Percentiles rank a stretch among this genome's conserved stretches.
These are phyloP conservation scores for Periophthalmodon schlosseri DNA, from an alignment of 2,113 vertebrate species.

Conservation along the genomic window DNA sequence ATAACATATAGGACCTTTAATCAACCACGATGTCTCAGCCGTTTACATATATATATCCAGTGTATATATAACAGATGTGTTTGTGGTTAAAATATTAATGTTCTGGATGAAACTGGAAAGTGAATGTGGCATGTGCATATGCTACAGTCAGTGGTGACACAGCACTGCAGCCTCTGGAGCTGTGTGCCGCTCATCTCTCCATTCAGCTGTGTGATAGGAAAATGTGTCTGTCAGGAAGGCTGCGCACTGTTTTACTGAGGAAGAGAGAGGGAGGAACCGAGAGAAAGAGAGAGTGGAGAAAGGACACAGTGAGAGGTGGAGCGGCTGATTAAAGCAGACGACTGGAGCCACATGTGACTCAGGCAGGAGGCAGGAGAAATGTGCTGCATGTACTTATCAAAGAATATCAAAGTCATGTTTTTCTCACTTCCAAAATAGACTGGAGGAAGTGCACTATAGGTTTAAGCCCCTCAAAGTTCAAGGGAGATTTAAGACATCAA, in stretches of 20 bases:
- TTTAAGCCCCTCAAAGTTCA: background rate
- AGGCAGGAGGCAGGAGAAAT: slow-evolving; percentile 14
- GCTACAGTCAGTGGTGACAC: background rate
- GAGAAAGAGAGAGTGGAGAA: slow-evolving; percentile 10
- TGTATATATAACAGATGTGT: background rate
- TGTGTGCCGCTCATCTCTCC: slow-evolving; percentile 48
- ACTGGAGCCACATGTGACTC: slow-evolving; percentile 19
- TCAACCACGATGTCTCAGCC: too few species aligned
- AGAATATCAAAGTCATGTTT: slow-evolving; percentile 13
- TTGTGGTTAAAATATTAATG: background rate
- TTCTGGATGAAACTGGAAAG: background rate
- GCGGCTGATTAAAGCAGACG: slow-evolving; percentile 48
- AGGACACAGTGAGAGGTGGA: slow-evolving; percentile 53
- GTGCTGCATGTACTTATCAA: slow-evolving; percentile 20
- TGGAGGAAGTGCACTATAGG: slow-evolving; percentile 3
- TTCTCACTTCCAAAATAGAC: slow-evolving; percentile 15
- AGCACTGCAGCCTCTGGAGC: slow-evolving; percentile 30
- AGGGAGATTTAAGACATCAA: slow-evolving; percentile 10
- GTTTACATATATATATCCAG: background rate
- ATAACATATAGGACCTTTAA: too few species aligned
- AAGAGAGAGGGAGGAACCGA: background rate
- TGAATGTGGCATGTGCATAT: slow-evolving; percentile 1
- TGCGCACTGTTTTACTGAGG: slow-evolving; percentile 19
- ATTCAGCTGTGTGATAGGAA: slow-evolving; percentile 56
- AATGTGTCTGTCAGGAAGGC: slow-evolving; percentile 53